phyloP scores from a whole-genome alignment of 2,113 vertebrate species.

The Empidonax traillii region DNA sequence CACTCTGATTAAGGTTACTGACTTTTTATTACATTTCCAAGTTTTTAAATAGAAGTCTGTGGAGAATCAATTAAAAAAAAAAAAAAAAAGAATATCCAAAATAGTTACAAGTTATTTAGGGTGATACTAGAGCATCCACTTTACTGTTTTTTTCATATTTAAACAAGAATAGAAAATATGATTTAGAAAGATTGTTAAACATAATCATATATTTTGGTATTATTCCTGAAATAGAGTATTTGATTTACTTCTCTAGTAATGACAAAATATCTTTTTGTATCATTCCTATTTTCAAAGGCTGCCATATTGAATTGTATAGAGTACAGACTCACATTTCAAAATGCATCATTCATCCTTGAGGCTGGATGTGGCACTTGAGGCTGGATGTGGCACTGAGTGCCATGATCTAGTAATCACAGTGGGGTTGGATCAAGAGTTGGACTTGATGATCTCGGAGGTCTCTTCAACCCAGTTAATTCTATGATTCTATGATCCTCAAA shows the following conservation, averaged over 20 bases:
- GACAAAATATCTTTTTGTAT: neutral
- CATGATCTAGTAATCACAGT: too few relatives aligned
- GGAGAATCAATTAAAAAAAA: neutral
- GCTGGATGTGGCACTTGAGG: too few relatives aligned
- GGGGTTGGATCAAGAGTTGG: too few relatives aligned
- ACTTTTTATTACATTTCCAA: neutral
- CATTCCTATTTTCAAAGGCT: neutral
- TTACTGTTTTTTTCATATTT: neutral
- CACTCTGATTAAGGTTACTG: neutral
- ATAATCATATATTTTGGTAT: neutral
- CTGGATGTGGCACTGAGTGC: too few relatives aligned
- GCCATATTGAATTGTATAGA: rapidly evolving
- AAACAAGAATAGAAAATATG: neutral
- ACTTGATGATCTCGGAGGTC: too few relatives aligned
- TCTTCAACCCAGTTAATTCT: too few relatives aligned
- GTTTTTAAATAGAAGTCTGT: neutral
- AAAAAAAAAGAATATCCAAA: neutral
- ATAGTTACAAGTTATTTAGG: neutral
- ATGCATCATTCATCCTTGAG: neutral
- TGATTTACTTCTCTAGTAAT: neutral
- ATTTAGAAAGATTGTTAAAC: neutral
- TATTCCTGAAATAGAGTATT: neutral
- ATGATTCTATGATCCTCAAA: neutral
- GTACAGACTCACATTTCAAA: neutral
- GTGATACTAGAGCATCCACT: neutral